Evolutionary conservation across 2,113 vertebrate genomes (phyloP), one percentile per base, ranked within the genome.

Genomic region (Pseudopipra pipra): DNA sequence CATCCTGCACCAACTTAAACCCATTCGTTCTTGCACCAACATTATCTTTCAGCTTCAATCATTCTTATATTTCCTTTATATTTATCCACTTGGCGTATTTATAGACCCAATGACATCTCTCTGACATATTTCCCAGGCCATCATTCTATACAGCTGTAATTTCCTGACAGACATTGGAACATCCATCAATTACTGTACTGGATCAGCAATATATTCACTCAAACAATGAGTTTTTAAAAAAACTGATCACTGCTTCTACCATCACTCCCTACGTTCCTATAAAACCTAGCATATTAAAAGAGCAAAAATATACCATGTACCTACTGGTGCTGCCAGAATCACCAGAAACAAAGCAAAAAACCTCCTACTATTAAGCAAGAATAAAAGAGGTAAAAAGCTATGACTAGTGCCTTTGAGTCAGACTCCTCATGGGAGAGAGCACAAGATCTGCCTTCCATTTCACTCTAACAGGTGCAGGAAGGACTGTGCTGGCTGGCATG

Each of bases 181-280:
- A 90, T 90, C 85, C 82, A 58, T 91, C 90, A 93, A 58, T 89
- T 94, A 94, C 33, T 58, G 35, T 8, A 67, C 27, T 54, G 63
- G 16, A 87, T 79, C 79, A 82, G 81, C 65, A 73, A 71, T 71
- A 76, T 25, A 79, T 85, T 91, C 37, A 70, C 54, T 73, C 70
- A 91, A 95, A 73, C 58, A 87, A n/a, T 14, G 43, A 90, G 43
- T 61, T 87, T 14, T 2, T 1, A 16, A 54, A 62, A 35, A 22
- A 4, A 3, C 0, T 46, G 19, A 51, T 91, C 43, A 17, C 47
- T 87, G 52, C 39, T 75, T 24, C 21, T 47, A 90, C 47, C 49
- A 31, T 31, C 12, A 49, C 28, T 61, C 87, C 14, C 37, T 39
- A 20, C 12, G 46, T 44, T 70, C 11, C 51, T 62, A 6, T 41